Evolutionary conservation across 2,797 vertebrate species (phyloP), one percentile per base, ranked within the genome.

Genomic region (Neopelma chrysocephalum): DNA sequence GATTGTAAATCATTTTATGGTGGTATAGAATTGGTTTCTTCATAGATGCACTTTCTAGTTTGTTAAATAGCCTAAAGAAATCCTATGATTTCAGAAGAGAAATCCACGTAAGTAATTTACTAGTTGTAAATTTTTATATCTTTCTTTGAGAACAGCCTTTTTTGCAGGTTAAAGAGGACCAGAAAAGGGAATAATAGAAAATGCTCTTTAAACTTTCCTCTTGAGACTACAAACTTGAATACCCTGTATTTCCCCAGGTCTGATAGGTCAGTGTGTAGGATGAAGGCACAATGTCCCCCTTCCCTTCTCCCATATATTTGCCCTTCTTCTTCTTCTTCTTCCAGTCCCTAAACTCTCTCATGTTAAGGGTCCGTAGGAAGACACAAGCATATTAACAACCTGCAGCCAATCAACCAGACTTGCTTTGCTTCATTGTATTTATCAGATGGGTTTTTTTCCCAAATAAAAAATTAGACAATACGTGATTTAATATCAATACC

Each of bases 221-320:
- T 81, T 68, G 7, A 65, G 29, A 68, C 3, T 40, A 36, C 15
- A 50, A 36, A 36, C 12, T 4, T 65, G 10, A 62, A 22, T 10
- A 15, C 3, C 32, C 10, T 4, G 0, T 40, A 64, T 68, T 86
- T 83, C 26, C 23, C 17, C 9, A 71, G 16, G 10, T 88, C 36
- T 90, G 40, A 56, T 9, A 89, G 8, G 19, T 71, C 29, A 9
- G 15, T 43, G 3, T 18, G 32, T 17, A 72, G 10, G 10, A 36
- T 26, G 54, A 77, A 62, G 4, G 8, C 10, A 42, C 15, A 42
- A 32, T 34, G 8, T 9, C 3, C 1, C 4, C 5, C 2, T 27
- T 53, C 4, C 8, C 6, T 48, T 75, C 4, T 2, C 1, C 11
- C 1, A 4, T 23, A 16, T 21, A 56, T 78, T 57, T 65, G 7